Conservation (phyloP, 1,140 invertebrate species). For the Sycobia sp. region DNA sequence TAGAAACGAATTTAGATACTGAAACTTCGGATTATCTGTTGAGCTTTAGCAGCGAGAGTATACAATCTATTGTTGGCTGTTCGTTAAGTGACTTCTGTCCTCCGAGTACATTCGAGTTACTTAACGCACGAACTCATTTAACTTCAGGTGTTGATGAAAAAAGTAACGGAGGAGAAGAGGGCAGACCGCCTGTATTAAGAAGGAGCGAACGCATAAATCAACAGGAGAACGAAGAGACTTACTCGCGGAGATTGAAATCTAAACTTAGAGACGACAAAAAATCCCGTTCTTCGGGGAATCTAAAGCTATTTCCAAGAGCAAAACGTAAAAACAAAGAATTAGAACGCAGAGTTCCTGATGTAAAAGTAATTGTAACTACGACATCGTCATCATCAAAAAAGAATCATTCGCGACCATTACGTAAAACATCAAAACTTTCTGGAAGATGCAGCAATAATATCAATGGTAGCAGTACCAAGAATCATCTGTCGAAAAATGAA, state of each 20-base stretch:
- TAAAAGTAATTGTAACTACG: conserved; percentile 22
- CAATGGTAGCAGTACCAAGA: conserved; percentile 4
- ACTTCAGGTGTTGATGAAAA: neutral
- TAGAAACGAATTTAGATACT: conserved; percentile 49
- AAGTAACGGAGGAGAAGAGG: neutral
- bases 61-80: conserved; percentile 45
- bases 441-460: conserved; percentile 36
- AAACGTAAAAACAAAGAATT: conserved; percentile 49
- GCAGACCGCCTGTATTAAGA: conserved; percentile 44
- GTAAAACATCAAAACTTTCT: conserved; percentile 41
- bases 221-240: conserved; percentile 47
- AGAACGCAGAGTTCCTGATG: conserved; percentile 46
- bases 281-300: conserved; percentile 33
- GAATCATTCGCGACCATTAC: conserved; percentile 37
- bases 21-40: conserved; percentile 53
- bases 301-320: conserved; percentile 37
- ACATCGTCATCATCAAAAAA: conserved; percentile 34
- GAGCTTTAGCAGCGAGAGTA: conserved; percentile 49
- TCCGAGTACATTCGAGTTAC: conserved; percentile 28
- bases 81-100: conserved; percentile 30
- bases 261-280: conserved; percentile 38
- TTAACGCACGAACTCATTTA: conserved; percentile 15
- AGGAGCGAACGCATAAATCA: conserved; percentile 55
- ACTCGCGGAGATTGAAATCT: conserved; percentile 4
- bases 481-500: conserved; percentile 20